Evolutionary conservation across 2,888 invertebrate genomes (phyloP).

Genomic region (Pandemis heparana): DNA sequence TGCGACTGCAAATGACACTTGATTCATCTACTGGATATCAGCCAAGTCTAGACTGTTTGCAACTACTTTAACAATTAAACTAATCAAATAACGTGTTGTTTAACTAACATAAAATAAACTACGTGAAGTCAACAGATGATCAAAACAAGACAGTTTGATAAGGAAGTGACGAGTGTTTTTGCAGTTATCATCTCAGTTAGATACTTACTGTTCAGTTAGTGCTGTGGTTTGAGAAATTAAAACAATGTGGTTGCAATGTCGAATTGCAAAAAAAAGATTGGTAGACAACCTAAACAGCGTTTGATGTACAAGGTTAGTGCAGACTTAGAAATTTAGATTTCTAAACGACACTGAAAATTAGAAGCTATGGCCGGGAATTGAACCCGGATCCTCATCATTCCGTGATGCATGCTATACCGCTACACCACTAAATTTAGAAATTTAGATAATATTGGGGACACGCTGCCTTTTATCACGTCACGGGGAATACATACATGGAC

Average conservation of each 20-base stretch:
- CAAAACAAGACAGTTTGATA: not conserved
- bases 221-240: conserved; percentile 4
- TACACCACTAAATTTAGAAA: too few species aligned
- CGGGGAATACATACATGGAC: too few species aligned
- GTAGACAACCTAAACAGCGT: conserved; percentile 34
- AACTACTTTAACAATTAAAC: conserved; percentile 15
- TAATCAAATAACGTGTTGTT: conserved; percentile 28
- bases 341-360: too few species aligned
- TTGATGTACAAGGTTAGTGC: conserved; percentile 48
- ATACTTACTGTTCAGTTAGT: not conserved
- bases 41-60: conserved; percentile 35
- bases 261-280: conserved; percentile 44
- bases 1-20: conserved; percentile 2
- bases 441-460: too few species aligned
- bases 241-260: conserved; percentile 39
- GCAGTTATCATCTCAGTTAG: not conserved
- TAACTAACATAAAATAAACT: conserved; percentile 23
- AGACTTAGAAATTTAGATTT: not conserved
- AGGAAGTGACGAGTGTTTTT: conserved; percentile 1
- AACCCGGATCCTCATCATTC: too few species aligned
- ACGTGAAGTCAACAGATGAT: conserved; percentile 20
- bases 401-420: too few species aligned
- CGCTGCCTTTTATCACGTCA: too few species aligned
- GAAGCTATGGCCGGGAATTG: too few species aligned
- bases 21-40: conserved; percentile 25